Evolutionary conservation across 2,797 vertebrate genomes (phyloP), one percentile per base, ranked within the genome.

Genomic region (Trematocara caparti): DNA sequence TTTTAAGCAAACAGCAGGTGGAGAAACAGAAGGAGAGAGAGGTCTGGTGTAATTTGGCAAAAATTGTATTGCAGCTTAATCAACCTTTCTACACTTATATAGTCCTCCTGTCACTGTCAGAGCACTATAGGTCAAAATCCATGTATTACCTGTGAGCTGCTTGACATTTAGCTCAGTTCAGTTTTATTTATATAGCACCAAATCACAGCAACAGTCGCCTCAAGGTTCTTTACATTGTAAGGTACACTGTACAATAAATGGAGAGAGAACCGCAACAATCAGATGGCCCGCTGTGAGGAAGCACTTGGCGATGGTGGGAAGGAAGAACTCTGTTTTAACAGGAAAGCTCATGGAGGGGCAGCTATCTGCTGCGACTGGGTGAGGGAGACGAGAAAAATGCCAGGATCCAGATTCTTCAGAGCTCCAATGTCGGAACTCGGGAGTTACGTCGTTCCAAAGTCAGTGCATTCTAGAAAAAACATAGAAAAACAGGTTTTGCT

Each of bases 1-100:
- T 80, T 45, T 89, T 90, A 82, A 81, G 84, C 81, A 78, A 76
- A 19, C 72, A 86, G 83, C 90, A 92, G 85, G 90, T 88, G 89
- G 81, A 81, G 74, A 86, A 87, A 81, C 91, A 88, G 86, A 87
- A 91, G 89, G 89, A 86, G 73, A 73, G 51, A 76, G 51, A 51
- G 88, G 62, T 75, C 57, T 66, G 75, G 43, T 80, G 38, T 57
- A 57, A 76, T 51, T 55, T 36, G 40, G 27, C 51, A 38, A 19
- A 77, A 73, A 40, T 64, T 34, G 30, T 24, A 38, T 75, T 5
- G 6, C 14, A 21, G 36, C 43, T 30, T n/a, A 76, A 40, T 17
- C 57, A 74, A 21, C 45, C 57, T 73, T 57, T 83, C 15, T 73
- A 30, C 34, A 69, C 21, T 43, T 30, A 13, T 34, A 11, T 6